Percentiles rank a stretch among this genome's conserved stretches.
Evolutionary conservation across 2,113 vertebrate species (phyloP).

Genomic region (Podilymbus podiceps): DNA sequence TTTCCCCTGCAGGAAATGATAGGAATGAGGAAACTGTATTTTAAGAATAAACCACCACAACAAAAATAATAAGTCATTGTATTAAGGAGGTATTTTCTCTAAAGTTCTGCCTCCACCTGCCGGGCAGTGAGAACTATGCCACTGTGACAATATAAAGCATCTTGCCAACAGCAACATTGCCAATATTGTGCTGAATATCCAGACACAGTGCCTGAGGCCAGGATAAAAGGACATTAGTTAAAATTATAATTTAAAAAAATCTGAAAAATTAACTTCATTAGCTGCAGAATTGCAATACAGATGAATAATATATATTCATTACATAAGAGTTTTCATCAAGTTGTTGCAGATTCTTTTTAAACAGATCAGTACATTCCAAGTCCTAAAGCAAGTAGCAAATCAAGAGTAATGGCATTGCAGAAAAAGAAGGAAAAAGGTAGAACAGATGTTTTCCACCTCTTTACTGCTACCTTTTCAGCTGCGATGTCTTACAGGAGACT

Average conservation of each 20-base stretch:
- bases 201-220: neutral
- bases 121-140: neutral
- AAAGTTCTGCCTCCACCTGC: slow-evolving; percentile 9
- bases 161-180: neutral
- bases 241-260: neutral
- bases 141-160: neutral
- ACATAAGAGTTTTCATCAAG: neutral
- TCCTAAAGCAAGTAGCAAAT: neutral
- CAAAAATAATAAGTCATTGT: neutral
- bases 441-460: neutral
- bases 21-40: neutral
- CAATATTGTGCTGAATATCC: neutral
- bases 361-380: neutral
- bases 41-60: neutral
- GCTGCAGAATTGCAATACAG: neutral
- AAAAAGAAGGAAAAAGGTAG: neutral
- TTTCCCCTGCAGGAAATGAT: neutral
- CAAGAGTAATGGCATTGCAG: fast-evolving
- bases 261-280: neutral
- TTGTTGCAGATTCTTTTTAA: neutral
- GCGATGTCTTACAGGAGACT: neutral
- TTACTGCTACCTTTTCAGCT: too few relatives aligned
- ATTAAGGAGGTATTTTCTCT: neutral
- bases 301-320: neutral
- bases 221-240: neutral